Conservation (phyloP, 1,140 invertebrate genomes). For the Drosophila arawakana region DNA sequence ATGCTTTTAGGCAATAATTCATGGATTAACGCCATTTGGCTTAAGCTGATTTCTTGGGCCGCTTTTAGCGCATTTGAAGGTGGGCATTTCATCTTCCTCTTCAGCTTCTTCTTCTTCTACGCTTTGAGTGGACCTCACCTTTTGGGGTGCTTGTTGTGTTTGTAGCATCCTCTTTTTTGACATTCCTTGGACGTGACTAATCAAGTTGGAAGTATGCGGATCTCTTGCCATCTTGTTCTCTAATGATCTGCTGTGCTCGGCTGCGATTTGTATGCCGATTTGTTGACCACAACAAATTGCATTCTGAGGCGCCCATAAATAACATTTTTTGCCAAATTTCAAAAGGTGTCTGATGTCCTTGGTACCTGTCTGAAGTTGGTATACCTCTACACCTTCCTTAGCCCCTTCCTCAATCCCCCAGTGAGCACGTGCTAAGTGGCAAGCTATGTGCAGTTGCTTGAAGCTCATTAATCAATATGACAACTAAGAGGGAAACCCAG, state of each 20-base stretch:
- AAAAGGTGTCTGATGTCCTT: constrained; percentile 48
- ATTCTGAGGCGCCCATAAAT: constrained; percentile 70
- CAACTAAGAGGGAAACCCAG: constrained; percentile 9
- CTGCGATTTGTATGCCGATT: constrained; percentile 72
- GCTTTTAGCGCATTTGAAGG: constrained; percentile 72
- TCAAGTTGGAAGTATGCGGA: constrained; percentile 66
- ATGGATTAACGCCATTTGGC: constrained; percentile 84
- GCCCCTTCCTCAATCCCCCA: constrained; percentile 1
- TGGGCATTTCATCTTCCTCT: not conserved
- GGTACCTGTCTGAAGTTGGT: constrained; percentile 63
- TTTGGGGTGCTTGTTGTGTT: constrained; percentile 32
- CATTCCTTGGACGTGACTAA: constrained; percentile 82
- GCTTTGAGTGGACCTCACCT: constrained; percentile 56
- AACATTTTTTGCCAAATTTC: constrained; percentile 48
- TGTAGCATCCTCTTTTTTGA: constrained; percentile 37
- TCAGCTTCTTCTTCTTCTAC: not conserved
- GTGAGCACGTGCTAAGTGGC: constrained; percentile 77
- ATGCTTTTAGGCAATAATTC: constrained; percentile 84
- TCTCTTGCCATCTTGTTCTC: constrained; percentile 39
- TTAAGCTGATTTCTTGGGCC: constrained; percentile 77
- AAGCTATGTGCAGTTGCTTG: constrained; percentile 47
- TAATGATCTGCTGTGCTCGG: constrained; percentile 42
- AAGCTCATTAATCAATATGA: constrained; percentile 70
- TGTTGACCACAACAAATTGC: constrained; percentile 82
- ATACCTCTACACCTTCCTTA: too few species aligned